phyloP scores from a whole-genome alignment of 2,797 vertebrate species.

The Podarcis siculus region DNA sequence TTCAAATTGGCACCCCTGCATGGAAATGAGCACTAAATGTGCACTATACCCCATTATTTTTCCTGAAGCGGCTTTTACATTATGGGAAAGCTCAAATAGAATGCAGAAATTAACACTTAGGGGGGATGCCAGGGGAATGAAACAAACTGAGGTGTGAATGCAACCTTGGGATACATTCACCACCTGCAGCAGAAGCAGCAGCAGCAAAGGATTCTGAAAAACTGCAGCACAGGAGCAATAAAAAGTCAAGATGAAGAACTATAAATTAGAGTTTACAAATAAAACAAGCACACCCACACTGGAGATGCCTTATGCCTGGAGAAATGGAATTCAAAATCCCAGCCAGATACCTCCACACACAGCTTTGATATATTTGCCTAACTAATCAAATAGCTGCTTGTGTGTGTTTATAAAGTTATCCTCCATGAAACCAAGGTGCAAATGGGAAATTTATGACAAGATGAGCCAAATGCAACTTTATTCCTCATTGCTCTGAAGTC shows the following conservation, averaged over 20 bases:
- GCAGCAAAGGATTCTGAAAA: background rate
- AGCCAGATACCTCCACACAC: background rate
- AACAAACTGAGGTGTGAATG: too few relatives aligned
- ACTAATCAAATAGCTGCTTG: background rate
- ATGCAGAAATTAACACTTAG: slow-evolving; percentile 52
- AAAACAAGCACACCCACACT: background rate
- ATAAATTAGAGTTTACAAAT: slow-evolving; percentile 20
- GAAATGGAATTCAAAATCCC: slow-evolving; percentile 2
- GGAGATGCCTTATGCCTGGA: background rate
- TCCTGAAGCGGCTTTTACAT: too few relatives aligned
- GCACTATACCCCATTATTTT: too few relatives aligned
- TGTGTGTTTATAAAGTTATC: background rate
- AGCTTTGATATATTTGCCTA: background rate
- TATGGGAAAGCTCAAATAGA: too few relatives aligned
- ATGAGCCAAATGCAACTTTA: background rate
- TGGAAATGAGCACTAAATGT: too few relatives aligned
- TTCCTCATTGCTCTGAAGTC: background rate
- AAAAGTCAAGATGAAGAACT: background rate
- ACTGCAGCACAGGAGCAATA: background rate
- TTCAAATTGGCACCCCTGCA: too few relatives aligned
- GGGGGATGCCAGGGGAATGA: too few relatives aligned
- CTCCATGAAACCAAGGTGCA: background rate
- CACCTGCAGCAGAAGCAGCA: background rate
- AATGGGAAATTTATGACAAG: background rate
- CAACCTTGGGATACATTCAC: background rate